Evolutionary conservation across 1,140 invertebrate species (phyloP).

Genomic region (Globodera rostochiensis): DNA sequence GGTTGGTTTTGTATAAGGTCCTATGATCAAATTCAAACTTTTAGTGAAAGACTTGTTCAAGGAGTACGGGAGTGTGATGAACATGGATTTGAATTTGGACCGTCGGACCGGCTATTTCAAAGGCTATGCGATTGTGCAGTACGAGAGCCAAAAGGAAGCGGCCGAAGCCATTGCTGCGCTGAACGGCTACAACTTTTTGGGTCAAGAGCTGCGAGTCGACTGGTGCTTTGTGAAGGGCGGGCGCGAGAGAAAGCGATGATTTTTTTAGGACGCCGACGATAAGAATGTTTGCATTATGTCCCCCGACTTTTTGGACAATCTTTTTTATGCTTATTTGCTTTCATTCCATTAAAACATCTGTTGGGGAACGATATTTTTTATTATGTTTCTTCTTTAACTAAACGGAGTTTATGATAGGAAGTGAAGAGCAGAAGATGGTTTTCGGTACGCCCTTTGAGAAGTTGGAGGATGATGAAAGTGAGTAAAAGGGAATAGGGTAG

Average conservation of each 20-base stretch:
- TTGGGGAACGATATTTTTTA: not conserved
- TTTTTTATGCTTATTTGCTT: constrained; percentile 5
- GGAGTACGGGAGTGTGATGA: constrained; percentile 93
- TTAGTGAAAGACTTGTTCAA: constrained; percentile 76
- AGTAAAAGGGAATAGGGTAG: constrained; percentile 10
- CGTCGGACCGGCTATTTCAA: constrained; percentile 95
- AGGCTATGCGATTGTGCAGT: constrained; percentile 93
- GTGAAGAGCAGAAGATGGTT: constrained; percentile 8
- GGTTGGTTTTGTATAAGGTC: too few relatives aligned
- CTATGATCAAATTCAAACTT: not conserved
- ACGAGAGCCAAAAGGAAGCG: constrained; percentile 93
- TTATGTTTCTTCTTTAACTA: constrained; percentile 4
- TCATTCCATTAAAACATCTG: not conserved
- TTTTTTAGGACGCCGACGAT: not conserved
- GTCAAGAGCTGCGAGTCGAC: constrained; percentile 87
- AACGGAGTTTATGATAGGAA: too few relatives aligned
- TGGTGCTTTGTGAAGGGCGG: constrained; percentile 88
- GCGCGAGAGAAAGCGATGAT: constrained; percentile 34
- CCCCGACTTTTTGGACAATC: not conserved
- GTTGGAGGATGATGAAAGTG: constrained; percentile 61
- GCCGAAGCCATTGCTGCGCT: constrained; percentile 84
- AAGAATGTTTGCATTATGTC: constrained; percentile 7
- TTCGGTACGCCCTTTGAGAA: constrained; percentile 62
- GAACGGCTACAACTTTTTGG: constrained; percentile 85
- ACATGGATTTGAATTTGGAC: constrained; percentile 93